A percentile compares a stretch with the other conserved stretches of the same genome.
These are phyloP conservation scores for Pollenia labialis DNA, from an alignment of 2,888 invertebrate species.

Conservation along the genomic window DNA sequence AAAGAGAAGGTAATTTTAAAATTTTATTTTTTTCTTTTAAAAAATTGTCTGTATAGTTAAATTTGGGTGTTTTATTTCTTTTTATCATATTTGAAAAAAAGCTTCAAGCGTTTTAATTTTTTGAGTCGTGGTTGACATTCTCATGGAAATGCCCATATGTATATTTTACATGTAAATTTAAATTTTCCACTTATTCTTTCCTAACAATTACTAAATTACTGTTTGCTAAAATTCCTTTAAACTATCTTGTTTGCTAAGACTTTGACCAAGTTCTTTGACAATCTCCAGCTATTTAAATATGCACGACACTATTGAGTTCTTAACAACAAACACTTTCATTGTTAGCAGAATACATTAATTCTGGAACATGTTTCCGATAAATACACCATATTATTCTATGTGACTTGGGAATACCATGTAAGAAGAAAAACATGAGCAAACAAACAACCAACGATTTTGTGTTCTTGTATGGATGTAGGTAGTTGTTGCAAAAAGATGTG, in stretches of 20 bases:
- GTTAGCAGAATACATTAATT: slow-evolving; percentile 33
- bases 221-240: background rate
- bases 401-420: slow-evolving; percentile 16
- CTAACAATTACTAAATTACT: background rate
- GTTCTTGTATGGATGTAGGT: background rate
- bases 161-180: too few relatives aligned
- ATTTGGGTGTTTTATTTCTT: too few relatives aligned
- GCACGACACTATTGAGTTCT: slow-evolving; percentile 35
- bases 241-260: background rate
- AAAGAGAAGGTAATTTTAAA: too few relatives aligned
- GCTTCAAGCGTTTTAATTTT: too few relatives aligned
- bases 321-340: slow-evolving; percentile 53
- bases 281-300: slow-evolving; percentile 42
- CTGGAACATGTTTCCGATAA: slow-evolving; percentile 18
- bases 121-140: too few relatives aligned
- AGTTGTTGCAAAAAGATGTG: slow-evolving; percentile 33
- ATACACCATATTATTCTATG: background rate
- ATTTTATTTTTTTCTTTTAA: too few relatives aligned
- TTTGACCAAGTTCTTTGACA: slow-evolving; percentile 25
- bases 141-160: too few relatives aligned
- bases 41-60: too few relatives aligned
- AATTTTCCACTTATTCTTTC: background rate
- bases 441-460: background rate
- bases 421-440: background rate
- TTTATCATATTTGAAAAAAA: too few relatives aligned